Conservation (phyloP, 64 coral and sea anemone genomes). For the Dendronephthya gigantea region DNA sequence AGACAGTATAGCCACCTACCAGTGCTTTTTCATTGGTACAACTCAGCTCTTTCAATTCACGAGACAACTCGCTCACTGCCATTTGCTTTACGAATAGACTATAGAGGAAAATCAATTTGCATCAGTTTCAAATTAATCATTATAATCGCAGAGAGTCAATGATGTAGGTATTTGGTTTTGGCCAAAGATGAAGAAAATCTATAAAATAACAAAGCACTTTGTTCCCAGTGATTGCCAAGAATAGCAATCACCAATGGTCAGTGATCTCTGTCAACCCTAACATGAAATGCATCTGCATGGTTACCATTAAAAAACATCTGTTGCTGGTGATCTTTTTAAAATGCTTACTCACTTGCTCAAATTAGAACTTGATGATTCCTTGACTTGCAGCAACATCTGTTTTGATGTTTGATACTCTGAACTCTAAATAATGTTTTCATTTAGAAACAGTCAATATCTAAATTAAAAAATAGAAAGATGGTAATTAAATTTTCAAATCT, state of each 20-base stretch:
- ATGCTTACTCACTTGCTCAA: neutral
- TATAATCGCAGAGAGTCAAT: neutral
- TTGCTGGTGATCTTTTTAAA: too few species aligned
- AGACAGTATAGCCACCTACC: slow-evolving; percentile 9
- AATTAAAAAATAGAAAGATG: neutral
- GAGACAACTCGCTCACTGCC: slow-evolving; percentile 28
- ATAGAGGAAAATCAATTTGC: neutral
- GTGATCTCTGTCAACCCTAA: too few species aligned
- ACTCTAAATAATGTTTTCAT: neutral
- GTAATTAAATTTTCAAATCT: neutral
- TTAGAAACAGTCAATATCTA: neutral
- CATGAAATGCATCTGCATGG: too few species aligned
- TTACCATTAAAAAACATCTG: too few species aligned
- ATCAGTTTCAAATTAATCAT: neutral
- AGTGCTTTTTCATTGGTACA: slow-evolving; percentile 37
- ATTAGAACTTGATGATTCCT: neutral
- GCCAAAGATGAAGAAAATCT: neutral
- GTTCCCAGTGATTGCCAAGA: too few species aligned
- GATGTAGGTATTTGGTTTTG: neutral
- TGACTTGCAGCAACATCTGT: neutral
- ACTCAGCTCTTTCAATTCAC: slow-evolving; percentile 47
- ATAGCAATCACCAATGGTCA: too few species aligned
- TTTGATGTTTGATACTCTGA: neutral
- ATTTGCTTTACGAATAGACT: slow-evolving; percentile 47
- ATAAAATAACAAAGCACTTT: too few species aligned